A percentile compares a stretch with the other conserved stretches of the same genome.
These are phyloP conservation scores for Echeneis naucrates DNA, from an alignment of 2,797 vertebrate genomes.

Conservation along the genomic window DNA sequence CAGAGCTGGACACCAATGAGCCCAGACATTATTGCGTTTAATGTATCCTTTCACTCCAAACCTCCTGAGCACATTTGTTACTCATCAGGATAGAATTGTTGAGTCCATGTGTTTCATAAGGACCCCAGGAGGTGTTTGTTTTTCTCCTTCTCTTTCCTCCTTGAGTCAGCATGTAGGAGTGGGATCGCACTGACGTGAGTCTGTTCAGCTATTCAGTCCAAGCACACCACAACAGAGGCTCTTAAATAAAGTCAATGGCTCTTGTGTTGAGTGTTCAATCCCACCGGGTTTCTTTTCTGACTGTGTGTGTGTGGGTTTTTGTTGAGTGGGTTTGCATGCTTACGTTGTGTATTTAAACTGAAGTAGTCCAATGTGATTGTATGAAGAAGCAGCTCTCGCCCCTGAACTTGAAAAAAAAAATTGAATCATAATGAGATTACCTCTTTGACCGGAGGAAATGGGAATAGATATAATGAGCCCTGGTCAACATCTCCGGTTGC, in stretches of 20 bases:
- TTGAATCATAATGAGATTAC: slow-evolving; percentile 47
- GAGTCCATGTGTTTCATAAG: slow-evolving; percentile 8
- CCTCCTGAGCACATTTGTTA: slow-evolving; percentile 29
- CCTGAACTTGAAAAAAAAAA: slow-evolving; percentile 10
- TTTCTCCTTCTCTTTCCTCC: slow-evolving; percentile 26
- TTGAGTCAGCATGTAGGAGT: slow-evolving; percentile 34
- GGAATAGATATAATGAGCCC: slow-evolving; percentile 54
- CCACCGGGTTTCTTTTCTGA: slow-evolving; percentile 1
- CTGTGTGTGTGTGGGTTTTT: slow-evolving; percentile 15
- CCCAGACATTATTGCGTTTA: too few relatives aligned
- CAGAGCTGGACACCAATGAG: too few relatives aligned
- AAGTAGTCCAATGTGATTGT: slow-evolving; percentile 12
- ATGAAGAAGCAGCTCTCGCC: slow-evolving; percentile 3
- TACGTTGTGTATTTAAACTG: background rate
- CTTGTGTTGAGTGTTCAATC: slow-evolving; percentile 7
- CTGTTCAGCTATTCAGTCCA: slow-evolving; percentile 19
- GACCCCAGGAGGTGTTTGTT: slow-evolving; percentile 29
- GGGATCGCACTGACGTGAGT: slow-evolving; percentile 24
- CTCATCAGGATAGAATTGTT: slow-evolving; percentile 8
- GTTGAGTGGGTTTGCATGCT: background rate
- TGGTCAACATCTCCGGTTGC: slow-evolving; percentile 54
- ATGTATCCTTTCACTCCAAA: background rate
- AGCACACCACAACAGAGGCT: slow-evolving; percentile 43
- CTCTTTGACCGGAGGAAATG: slow-evolving; percentile 61
- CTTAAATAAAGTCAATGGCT: slow-evolving; percentile 23